phyloP scores from a whole-genome alignment of 2,888 invertebrate genomes.

The Hemistola chrysoprasaria region DNA sequence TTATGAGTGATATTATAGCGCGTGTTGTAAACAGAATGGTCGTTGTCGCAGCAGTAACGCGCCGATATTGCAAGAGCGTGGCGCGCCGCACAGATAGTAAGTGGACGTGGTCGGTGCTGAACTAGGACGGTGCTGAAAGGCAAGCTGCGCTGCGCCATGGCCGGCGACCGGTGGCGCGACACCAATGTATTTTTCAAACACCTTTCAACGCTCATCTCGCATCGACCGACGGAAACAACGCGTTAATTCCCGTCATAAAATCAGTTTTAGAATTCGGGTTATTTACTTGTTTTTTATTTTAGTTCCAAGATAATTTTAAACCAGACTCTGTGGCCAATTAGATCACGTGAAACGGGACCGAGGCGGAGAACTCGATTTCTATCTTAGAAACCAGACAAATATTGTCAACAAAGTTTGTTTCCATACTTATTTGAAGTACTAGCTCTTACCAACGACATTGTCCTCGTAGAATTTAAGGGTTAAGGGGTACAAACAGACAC shows the following conservation, averaged over 20 bases:
- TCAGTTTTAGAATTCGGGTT: conserved; percentile 81
- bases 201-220: conserved; percentile 80
- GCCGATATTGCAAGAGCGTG: conserved; percentile 55
- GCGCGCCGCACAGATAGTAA: too few relatives aligned
- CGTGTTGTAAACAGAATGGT: conserved; percentile 21
- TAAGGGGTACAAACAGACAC: too few relatives aligned
- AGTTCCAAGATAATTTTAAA: conserved; percentile 79
- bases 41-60: conserved; percentile 31
- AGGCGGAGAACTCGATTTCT: conserved; percentile 22
- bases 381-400: conserved; percentile 6
- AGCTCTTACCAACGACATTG: too few relatives aligned
- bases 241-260: conserved; percentile 83
- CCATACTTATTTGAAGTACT: too few relatives aligned
- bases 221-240: conserved; percentile 81
- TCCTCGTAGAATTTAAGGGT: too few relatives aligned
- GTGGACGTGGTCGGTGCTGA: too few relatives aligned
- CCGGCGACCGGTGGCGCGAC: conserved; percentile 37
- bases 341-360: conserved; percentile 68
- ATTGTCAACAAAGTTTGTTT: too few relatives aligned
- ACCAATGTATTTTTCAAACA: conserved; percentile 74
- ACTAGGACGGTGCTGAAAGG: too few relatives aligned
- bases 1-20: conserved; percentile 7
- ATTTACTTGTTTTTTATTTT: conserved; percentile 82
- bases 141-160: conserved; percentile 28
- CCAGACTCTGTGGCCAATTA: conserved; percentile 71